Base-by-base conservation (phyloP, 2,888 invertebrate genomes). In the Aspidiotus rigidus region DNA sequence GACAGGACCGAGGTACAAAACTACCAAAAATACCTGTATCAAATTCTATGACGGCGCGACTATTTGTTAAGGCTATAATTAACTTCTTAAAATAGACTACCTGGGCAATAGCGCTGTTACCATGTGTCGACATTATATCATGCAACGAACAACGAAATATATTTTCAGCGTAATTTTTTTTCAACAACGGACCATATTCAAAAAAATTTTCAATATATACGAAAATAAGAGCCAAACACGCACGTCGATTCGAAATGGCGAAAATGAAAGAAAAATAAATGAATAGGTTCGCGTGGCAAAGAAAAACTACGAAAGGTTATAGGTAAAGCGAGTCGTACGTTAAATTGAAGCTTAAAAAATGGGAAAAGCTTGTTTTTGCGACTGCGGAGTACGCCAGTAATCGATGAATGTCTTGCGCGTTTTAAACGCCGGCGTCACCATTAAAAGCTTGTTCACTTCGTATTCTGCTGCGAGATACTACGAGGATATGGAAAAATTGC, bases 301-400 rank as follows among this genome's bases (percentile, higher is more conserved):
- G 44, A 59, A 67, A 67, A 44, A 53, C 67, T 57, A 44, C 40
- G 40, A 67, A 67, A 67, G 67, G 67, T 67, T 67, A 67, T 67
- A 67, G 67, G 67, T 67, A 60, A 67, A 67, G 59, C 67, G 67
- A 67, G 60, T 67, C 59, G 60, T 28, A 28, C 28, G 59, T 60
- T 67, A 67, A 59, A 67, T 67, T 67, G 67, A 67, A 67, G 60
- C 60, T 67, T 67, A 56, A 56, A 57, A 67, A 67, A 60, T 59
- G 44, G 67, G 67, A 60, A 60, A 67, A 67, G 59, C 44, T 44
- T 44, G 42, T 67, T 67, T 57, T 67, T 60, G 49, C 44, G 67
- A 40, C 44, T 44, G 67, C 67, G 67, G 60, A 60, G 59, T 44
- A 49, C 59, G 49, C 57, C 42, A 67, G 57, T 67, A 67, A 67